A percentile compares a stretch with the other conserved stretches of the same genome.
Evolutionary conservation across 2,888 invertebrate genomes (phyloP).

Genomic region (Diaphora mendica): DNA sequence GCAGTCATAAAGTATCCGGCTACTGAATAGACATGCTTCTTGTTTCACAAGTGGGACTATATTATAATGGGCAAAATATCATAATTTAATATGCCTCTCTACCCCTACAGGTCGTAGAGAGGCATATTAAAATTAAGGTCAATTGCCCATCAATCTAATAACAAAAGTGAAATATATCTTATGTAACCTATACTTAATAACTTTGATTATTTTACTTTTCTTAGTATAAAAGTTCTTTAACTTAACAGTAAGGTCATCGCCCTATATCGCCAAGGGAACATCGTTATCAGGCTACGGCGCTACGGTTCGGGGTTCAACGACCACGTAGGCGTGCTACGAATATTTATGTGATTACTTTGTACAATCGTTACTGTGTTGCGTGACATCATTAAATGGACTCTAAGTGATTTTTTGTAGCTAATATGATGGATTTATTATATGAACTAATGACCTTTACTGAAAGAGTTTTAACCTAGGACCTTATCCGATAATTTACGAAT

Average conservation of each 20-base stretch:
- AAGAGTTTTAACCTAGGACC: not conserved
- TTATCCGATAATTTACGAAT: not conserved
- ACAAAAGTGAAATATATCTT: not conserved
- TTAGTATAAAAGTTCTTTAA: conserved; percentile 3
- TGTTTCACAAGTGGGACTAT: not conserved
- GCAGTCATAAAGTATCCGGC: too few relatives aligned
- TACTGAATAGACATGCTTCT: too few relatives aligned
- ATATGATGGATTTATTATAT: not conserved
- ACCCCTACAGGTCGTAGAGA: too few relatives aligned
- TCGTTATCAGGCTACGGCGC: conserved; percentile 55
- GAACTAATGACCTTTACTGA: not conserved
- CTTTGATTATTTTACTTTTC: not conserved
- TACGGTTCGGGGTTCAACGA: conserved; percentile 61
- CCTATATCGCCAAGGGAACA: conserved; percentile 56
- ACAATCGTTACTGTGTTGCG: conserved; percentile 4
- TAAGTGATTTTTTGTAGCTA: not conserved
- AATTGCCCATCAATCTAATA: not conserved
- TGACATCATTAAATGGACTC: not conserved
- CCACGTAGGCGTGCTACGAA: conserved; percentile 60
- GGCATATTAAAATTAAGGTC: too few relatives aligned
- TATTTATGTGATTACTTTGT: conserved; percentile 30
- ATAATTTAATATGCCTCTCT: too few relatives aligned
- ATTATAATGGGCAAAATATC: not conserved
- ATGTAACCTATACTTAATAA: not conserved
- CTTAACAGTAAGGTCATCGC: conserved; percentile 48